Base-by-base conservation (phyloP, 2,113 vertebrate species). In the Macquaria australasica region DNA sequence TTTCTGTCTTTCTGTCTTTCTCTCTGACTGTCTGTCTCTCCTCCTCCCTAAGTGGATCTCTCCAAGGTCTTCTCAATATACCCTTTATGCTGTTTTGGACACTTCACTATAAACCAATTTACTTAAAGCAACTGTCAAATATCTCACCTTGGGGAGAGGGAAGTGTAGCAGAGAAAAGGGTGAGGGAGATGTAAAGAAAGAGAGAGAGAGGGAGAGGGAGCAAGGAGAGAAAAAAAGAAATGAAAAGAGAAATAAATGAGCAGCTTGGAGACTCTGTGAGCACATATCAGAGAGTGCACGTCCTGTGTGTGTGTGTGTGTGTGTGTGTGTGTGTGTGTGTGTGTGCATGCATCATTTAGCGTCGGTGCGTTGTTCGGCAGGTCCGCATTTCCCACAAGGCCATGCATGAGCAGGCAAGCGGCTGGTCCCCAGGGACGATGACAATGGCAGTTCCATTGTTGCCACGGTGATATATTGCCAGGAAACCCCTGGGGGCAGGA, bases 371-470 rank as follows among this genome's bases (percentile, higher is more conserved):
- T 87, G 88, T 90, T 89, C 59, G 51, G 67, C 68, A 50, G 79
- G 77, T 87, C 73, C 28, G 58, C 79, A 83, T 94, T 87, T 94
- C 94, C 91, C 92, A 93, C 81, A 88, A 92, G 93, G 89, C 91
- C 87, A 72, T 75, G 90, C 91, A 89, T 90, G 89, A 91, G 90
- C 83, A 51, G 83, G 87, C 83, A 63, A 91, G 87, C 79, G 67
- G 76, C 56, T 34, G 62, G 18, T 91, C 95, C 83, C 92, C n/a
- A 0, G 92, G 90, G 94, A 93, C 25, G 53, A 84, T 88, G 92
- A 91, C 88, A 87, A 77, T 69, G 3, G 79, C 86, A 78, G 66
- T 58, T 89, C 90, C 91, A 92, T 92, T 93, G 91, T 93, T 93
- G 84, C 73, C 6, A 34, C 53, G 0, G 84, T 94, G 94, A 95